Conservation (phyloP, 2,888 invertebrate genomes). For the Polia nebulosa region DNA sequence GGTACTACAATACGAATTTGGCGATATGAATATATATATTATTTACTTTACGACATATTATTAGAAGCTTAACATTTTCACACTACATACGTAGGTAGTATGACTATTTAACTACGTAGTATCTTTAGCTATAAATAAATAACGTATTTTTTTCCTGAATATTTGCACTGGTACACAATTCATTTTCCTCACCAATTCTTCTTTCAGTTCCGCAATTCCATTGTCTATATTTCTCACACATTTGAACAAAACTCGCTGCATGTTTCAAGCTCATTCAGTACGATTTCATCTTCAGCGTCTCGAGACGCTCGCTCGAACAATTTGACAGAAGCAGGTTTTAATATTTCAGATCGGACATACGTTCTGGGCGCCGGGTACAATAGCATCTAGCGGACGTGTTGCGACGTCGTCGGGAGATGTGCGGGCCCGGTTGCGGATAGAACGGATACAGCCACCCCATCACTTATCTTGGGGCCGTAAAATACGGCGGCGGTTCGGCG, state of each 20-base stretch:
- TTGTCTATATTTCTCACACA: conserved; percentile 22
- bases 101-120: no score
- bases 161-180: neutral
- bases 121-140: no score
- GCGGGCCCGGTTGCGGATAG: conserved; percentile 38
- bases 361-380: conserved; percentile 17
- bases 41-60: no score
- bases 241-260: conserved; percentile 9
- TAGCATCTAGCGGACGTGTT: conserved; percentile 16
- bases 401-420: conserved; percentile 23
- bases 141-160: neutral
- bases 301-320: conserved; percentile 38
- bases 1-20: conserved; percentile 8
- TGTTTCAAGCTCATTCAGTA: conserved; percentile 19
- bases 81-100: no score
- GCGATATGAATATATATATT: no score
- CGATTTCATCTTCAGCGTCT: conserved; percentile 36
- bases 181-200: neutral
- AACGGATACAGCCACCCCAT: conserved; percentile 43
- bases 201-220: conserved; percentile 20
- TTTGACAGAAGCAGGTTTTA: conserved; percentile 52
- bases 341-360: conserved; percentile 61
- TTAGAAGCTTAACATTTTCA: no score
- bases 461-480: conserved; percentile 49
- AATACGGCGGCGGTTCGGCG: conserved; percentile 29